Evolutionary conservation across 2,888 invertebrate genomes (phyloP), one percentile per base, ranked within the genome.

Genomic region (Byasa hedistus): DNA sequence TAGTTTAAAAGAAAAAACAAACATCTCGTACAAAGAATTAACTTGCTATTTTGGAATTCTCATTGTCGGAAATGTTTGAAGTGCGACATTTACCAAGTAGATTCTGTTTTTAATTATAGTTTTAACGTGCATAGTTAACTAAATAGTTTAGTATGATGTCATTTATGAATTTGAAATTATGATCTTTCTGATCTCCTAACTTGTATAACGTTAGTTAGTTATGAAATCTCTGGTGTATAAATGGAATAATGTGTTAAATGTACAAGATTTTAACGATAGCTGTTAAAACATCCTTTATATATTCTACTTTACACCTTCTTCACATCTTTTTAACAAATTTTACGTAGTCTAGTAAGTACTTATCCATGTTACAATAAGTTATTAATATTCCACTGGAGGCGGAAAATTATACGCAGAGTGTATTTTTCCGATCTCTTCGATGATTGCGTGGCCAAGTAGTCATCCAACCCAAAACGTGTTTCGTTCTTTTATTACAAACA

Each of bases 121-220:
- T 60, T 48, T 23, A n/a, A 52, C 57, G 44, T 56, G 65, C 39
- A 54, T 66, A 57, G 52, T 39, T 39, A 39, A 39, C 39, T 39
- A 57, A 17, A 27, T 61, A 58, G 58, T 58, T 61, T 62, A 57
- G 56, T 58, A 65, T 62, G 57, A 68, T 64, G 67, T 65, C 69
- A 4, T 44, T 59, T 23, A 59, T 19, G 12, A 24, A 32, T 19
- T n/a, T 59, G 24, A 48, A 39, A 22, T 23, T 59, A 23, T 1
- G 59, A 48, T 48, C 24, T 48, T 23, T 22, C 19, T 19, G 24
- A 48, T 59, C 48, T 48, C 39, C 21, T 39, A 21, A 36, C 21
- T 36, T 39, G 39, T 58, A 22, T 52, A 58, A 57, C 8, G 24
- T 64, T 52, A 58, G 64, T 39, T 55, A 60, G 24, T 60, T 65